These are phyloP conservation scores for Lamellibrachia columna DNA, from an alignment of 2,888 invertebrate genomes.

Conservation along the genomic window DNA sequence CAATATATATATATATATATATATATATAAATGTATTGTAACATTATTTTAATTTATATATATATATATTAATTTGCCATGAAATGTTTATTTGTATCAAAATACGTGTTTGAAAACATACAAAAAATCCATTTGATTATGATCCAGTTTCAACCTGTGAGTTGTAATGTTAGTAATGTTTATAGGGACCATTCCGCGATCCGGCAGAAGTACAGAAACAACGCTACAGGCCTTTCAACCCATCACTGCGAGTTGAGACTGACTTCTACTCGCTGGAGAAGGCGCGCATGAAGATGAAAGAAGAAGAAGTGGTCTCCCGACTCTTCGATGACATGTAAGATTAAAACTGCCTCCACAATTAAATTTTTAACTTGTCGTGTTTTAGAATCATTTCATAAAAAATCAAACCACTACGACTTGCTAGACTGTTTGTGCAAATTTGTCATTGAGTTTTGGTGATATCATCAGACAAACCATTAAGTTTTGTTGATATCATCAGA, in stretches of 20 bases:
- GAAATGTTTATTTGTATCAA: neutral
- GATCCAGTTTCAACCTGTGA: neutral
- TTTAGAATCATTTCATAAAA: no score
- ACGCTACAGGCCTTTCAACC: slow-evolving; percentile 62
- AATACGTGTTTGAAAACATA: neutral
- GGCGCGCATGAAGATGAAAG: slow-evolving; percentile 58
- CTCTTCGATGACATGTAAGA: slow-evolving; percentile 62
- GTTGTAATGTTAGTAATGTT: neutral
- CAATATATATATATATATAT: no score
- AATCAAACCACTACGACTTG: no score
- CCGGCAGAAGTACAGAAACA: slow-evolving; percentile 62
- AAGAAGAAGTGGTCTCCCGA: slow-evolving; percentile 62
- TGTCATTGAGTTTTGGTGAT: no score
- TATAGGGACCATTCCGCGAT: slow-evolving; percentile 64
- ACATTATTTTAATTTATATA: no score
- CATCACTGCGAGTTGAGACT: slow-evolving; percentile 60
- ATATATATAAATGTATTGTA: no score
- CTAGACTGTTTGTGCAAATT: no score
- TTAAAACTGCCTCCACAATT: slow-evolving; percentile 1
- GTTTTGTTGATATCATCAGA: no score
- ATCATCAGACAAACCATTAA: no score
- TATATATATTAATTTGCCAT: no score
- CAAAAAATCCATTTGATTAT: neutral
- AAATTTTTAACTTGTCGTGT: neutral
- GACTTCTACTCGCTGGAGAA: slow-evolving; percentile 61